These are phyloP conservation scores for Scopus umbretta DNA, from an alignment of 2,113 vertebrate genomes.

Conservation along the genomic window DNA sequence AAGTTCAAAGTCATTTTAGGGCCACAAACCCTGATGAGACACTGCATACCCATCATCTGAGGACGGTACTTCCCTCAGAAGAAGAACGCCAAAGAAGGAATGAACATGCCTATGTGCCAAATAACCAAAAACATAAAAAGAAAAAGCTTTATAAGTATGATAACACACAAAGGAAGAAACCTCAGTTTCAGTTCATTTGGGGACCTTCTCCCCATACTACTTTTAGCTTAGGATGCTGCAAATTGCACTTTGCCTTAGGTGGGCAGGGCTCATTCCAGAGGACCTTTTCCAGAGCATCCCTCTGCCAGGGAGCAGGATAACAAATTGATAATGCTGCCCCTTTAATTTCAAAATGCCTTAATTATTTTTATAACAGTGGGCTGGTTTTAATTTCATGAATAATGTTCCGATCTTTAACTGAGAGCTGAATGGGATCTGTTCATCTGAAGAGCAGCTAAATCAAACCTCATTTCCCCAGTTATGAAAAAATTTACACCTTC, in stretches of 20 bases:
- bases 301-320: background rate
- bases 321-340: background rate
- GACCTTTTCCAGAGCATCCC: background rate
- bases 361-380: background rate
- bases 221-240: background rate
- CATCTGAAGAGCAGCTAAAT: background rate
- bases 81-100: background rate
- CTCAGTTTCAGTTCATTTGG: background rate
- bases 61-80: background rate
- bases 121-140: background rate
- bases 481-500: background rate
- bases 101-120: background rate
- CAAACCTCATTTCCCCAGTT: background rate
- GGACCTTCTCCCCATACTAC: background rate
- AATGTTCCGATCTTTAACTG: background rate
- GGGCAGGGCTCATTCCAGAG: background rate
- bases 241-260: background rate
- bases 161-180: background rate
- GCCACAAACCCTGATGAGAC: background rate
- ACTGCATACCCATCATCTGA: background rate
- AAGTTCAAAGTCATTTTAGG: background rate
- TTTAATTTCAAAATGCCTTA: background rate
- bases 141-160: background rate
- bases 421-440: background rate
- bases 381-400: background rate